Conservation (phyloP, 1,140 invertebrate genomes). For the Dinoponera quadriceps region DNA sequence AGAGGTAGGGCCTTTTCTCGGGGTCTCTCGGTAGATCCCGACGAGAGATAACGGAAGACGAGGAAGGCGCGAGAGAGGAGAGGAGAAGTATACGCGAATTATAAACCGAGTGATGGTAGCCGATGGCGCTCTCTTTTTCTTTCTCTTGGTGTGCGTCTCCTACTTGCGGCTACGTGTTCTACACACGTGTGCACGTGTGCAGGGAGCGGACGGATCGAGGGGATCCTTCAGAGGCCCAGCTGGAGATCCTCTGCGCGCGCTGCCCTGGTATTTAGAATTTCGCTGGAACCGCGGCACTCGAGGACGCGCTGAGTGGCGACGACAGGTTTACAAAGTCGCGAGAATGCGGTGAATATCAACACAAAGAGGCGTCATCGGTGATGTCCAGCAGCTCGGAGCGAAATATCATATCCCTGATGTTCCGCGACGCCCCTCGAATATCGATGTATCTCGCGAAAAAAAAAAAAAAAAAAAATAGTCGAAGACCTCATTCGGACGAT, state of each 20-base stretch:
- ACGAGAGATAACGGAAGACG: conserved; percentile 76
- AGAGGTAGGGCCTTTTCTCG: conserved; percentile 62
- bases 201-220: conserved; percentile 73
- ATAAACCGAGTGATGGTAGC: conserved; percentile 79
- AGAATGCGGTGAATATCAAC: conserved; percentile 40
- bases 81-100: conserved; percentile 77
- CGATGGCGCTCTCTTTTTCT: conserved; percentile 56
- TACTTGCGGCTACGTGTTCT: conserved; percentile 64
- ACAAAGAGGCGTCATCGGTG: conserved; percentile 58
- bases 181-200: conserved; percentile 68
- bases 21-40: conserved; percentile 76
- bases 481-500: too few relatives aligned
- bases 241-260: conserved; percentile 73
- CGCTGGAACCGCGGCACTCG: conserved; percentile 48
- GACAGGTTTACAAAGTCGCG: conserved; percentile 74
- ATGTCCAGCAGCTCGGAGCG: conserved; percentile 36
- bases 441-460: neutral
- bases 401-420: too few relatives aligned
- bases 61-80: conserved; percentile 62
- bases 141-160: conserved; percentile 46
- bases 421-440: neutral
- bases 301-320: conserved; percentile 69
- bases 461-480: neutral
- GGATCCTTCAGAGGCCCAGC: conserved; percentile 74
- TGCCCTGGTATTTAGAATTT: conserved; percentile 79